Evolutionary conservation across 2,797 vertebrate species (phyloP).

Genomic region (Halcyon badia): DNA sequence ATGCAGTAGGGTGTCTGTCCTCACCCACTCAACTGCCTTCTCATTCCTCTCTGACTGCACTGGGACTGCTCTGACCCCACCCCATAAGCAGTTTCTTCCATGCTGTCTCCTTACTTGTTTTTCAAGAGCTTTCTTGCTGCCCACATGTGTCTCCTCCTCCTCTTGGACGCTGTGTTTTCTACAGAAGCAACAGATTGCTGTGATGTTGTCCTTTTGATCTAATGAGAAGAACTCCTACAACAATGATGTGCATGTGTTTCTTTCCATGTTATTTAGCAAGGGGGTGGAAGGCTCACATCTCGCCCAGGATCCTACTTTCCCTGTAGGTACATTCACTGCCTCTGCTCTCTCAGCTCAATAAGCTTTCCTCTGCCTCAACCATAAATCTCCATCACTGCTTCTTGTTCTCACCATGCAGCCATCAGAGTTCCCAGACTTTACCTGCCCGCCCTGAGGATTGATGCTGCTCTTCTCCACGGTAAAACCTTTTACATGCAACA

Average conservation of each 20-base stretch:
- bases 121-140: conserved; percentile 33
- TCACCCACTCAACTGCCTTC: conserved; percentile 63
- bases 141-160: conserved; percentile 53
- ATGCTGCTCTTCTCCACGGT: background rate
- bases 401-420: background rate
- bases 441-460: background rate
- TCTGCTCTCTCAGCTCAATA: background rate
- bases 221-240: conserved; percentile 65
- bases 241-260: conserved; percentile 36
- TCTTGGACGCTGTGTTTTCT: conserved; percentile 39
- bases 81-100: conserved; percentile 42
- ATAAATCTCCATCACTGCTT: background rate
- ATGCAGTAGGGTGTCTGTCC: conserved; percentile 47
- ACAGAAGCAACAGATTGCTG: conserved; percentile 54
- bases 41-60: conserved; percentile 53
- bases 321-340: background rate
- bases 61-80: conserved; percentile 57
- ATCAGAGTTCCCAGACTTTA: background rate
- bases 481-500: conserved; percentile 42
- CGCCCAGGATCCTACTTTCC: background rate
- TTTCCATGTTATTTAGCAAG: background rate
- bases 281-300: background rate
- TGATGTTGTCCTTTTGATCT: conserved; percentile 64
- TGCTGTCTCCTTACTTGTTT: conserved; percentile 60
- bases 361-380: background rate